Evolutionary conservation across 1,140 invertebrate species (phyloP).

Genomic region (Brachionus sp.): DNA sequence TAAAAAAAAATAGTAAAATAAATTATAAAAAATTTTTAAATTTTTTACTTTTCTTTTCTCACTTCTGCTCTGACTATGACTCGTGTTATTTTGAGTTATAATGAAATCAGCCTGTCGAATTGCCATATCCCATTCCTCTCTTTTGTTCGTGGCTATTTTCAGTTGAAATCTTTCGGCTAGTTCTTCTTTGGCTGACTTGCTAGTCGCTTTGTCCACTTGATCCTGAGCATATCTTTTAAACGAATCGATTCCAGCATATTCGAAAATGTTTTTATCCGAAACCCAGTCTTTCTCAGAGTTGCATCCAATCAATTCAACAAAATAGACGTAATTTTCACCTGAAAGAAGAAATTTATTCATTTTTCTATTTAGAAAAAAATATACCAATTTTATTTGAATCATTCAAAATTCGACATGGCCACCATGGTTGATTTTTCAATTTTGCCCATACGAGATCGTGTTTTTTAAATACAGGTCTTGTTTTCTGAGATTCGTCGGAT

Average conservation of each 20-base stretch:
- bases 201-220: conserved; percentile 15
- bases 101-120: background rate
- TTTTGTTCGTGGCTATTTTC: background rate
- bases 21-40: background rate
- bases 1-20: background rate
- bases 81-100: background rate
- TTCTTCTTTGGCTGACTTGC: conserved; percentile 30
- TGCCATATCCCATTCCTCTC: conserved; percentile 29
- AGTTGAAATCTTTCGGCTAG: conserved; percentile 38
- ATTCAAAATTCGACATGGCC: conserved; percentile 30
- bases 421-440: conserved; percentile 30
- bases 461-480: background rate
- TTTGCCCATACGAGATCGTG: conserved; percentile 41
- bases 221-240: conserved; percentile 44
- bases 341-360: background rate
- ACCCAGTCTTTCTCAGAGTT: conserved; percentile 18
- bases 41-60: conserved; percentile 23
- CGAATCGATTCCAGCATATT: conserved; percentile 29
- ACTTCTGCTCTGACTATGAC: background rate
- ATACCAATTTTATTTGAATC: background rate
- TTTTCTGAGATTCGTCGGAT: background rate
- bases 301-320: conserved; percentile 4
- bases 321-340: conserved; percentile 1
- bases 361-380: background rate
- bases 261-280: conserved; percentile 13